These are phyloP conservation scores for Drosophila hamatofila DNA, from an alignment of 2,888 invertebrate genomes.

Conservation along the genomic window DNA sequence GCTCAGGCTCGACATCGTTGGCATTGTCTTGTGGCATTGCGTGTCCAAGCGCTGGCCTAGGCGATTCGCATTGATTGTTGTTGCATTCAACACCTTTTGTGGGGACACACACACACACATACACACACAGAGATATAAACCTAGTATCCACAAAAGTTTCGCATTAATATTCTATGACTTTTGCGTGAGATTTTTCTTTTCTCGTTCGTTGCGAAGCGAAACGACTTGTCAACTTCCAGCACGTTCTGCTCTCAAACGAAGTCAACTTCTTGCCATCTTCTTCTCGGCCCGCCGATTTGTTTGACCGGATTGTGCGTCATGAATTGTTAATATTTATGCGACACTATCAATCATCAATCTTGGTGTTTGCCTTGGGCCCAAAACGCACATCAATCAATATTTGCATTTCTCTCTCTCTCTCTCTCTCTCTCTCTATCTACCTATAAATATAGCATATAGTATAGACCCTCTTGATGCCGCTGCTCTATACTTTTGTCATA, in stretches of 20 bases:
- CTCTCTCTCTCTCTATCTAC: conserved; percentile 4
- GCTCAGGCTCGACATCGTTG: not conserved
- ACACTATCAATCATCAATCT: conserved; percentile 79
- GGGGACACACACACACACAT: not conserved
- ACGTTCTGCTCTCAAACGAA: conserved; percentile 19
- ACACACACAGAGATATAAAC: not conserved
- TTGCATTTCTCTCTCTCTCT: conserved; percentile 50
- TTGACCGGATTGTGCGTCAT: conserved; percentile 61
- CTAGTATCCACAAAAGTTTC: conserved; percentile 17
- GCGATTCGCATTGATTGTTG: conserved; percentile 24
- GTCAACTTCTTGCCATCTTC: not conserved
- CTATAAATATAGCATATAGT: not conserved
- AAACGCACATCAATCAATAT: conserved; percentile 67
- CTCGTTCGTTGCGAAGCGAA: conserved; percentile 11
- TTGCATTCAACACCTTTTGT: conserved; percentile 42
- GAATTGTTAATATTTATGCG: conserved; percentile 79
- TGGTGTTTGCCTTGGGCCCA: conserved; percentile 25
- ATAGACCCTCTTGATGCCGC: not conserved
- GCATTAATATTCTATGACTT: conserved; percentile 72
- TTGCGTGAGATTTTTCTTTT: conserved; percentile 53
- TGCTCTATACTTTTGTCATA: conserved; percentile 8
- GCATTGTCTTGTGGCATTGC: conserved; percentile 18
- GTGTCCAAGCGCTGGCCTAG: conserved; percentile 8
- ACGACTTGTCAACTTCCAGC: conserved; percentile 45
- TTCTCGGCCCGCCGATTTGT: conserved; percentile 25